Conservation (phyloP, 2,888 invertebrate genomes). For the Rotaria macrura region DNA sequence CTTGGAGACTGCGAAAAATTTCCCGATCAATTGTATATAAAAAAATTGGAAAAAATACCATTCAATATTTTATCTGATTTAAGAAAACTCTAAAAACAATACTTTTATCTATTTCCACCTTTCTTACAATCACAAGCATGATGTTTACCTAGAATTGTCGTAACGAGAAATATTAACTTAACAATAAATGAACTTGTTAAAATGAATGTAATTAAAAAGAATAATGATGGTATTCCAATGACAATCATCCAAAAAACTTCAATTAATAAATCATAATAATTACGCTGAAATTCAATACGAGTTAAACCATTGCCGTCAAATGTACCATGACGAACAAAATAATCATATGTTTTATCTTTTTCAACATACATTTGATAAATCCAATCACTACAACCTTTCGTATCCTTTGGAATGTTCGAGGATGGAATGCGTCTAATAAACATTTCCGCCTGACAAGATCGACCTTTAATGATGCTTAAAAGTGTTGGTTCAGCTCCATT, state of each 20-base stretch:
- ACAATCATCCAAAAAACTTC: slow-evolving; percentile 15
- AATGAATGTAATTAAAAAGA: slow-evolving; percentile 18
- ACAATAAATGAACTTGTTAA: not conserved
- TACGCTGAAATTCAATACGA: slow-evolving; percentile 14
- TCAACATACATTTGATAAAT: slow-evolving; percentile 66
- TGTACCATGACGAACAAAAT: slow-evolving; percentile 40
- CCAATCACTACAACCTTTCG: slow-evolving; percentile 67
- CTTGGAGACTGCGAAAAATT: too few species aligned
- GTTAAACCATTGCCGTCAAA: slow-evolving; percentile 26
- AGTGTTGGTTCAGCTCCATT: not conserved
- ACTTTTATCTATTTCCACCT: not conserved
- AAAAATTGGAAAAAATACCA: too few species aligned
- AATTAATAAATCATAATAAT: slow-evolving; percentile 30
- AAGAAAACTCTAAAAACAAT: too few species aligned
- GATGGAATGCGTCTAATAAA: slow-evolving; percentile 64
- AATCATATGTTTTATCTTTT: slow-evolving; percentile 47
- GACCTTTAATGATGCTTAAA: not conserved
- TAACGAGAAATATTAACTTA: not conserved
- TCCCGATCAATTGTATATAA: too few species aligned
- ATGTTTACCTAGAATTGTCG: not conserved
- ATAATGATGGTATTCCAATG: slow-evolving; percentile 12
- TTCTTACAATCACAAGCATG: too few species aligned
- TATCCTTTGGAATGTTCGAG: slow-evolving; percentile 64
- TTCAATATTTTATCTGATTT: too few species aligned
- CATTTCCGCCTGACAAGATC: not conserved